Conservation (phyloP, 2,888 invertebrate genomes). For the Orgyia antiqua region DNA sequence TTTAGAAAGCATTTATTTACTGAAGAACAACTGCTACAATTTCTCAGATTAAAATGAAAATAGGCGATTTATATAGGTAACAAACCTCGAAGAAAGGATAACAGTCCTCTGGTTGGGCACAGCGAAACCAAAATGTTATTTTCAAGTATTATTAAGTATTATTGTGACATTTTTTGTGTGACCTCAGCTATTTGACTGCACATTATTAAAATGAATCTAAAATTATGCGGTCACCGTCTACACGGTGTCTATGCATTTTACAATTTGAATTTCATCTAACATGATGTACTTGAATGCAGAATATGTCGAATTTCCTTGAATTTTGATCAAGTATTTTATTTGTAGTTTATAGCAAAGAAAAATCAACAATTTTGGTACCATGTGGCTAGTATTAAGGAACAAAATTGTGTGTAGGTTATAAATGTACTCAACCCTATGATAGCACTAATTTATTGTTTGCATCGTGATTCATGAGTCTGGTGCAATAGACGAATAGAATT, state of each 20-base stretch:
- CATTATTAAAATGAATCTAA: conserved; percentile 74
- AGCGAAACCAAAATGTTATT: too few species aligned
- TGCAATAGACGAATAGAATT: conserved; percentile 72
- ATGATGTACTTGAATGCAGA: conserved; percentile 71
- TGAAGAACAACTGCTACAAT: too few species aligned
- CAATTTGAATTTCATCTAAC: conserved; percentile 62
- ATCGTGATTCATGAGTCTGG: conserved; percentile 71
- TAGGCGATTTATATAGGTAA: too few species aligned
- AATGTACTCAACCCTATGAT: conserved; percentile 51
- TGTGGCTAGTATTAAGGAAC: conserved; percentile 18
- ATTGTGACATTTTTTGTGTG: conserved; percentile 37
- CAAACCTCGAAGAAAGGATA: too few species aligned
- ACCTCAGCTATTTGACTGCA: conserved; percentile 67
- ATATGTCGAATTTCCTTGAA: conserved; percentile 73
- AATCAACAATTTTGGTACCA: conserved; percentile 15
- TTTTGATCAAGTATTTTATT: conserved; percentile 65
- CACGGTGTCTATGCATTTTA: conserved; percentile 70
- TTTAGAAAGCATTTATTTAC: too few species aligned
- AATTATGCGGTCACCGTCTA: conserved; percentile 63
- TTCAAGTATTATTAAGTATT: too few species aligned
- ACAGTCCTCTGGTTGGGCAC: too few species aligned
- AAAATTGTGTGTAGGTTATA: conserved; percentile 31
- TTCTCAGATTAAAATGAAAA: too few species aligned
- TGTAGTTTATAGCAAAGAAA: conserved; percentile 35
- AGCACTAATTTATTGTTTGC: conserved; percentile 60